These are phyloP conservation scores for Discoglossus pictus DNA, from an alignment of 2,797 vertebrate species.

Conservation along the genomic window DNA sequence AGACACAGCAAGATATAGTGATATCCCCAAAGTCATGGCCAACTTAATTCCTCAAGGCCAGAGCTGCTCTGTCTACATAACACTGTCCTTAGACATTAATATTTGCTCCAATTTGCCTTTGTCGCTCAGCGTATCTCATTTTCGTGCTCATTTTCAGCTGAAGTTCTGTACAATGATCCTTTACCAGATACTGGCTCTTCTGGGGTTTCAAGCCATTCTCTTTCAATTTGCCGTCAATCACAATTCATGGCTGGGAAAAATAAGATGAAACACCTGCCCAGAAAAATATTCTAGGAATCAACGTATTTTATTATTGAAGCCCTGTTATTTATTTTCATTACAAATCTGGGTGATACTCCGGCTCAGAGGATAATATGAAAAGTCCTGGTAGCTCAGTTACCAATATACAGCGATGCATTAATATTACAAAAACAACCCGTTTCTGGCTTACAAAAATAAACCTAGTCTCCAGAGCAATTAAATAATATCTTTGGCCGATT, in stretches of 20 bases:
- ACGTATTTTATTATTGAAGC: constrained; percentile 24
- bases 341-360: constrained; percentile 45
- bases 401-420: constrained; percentile 51
- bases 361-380: constrained; percentile 38
- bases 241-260: constrained; percentile 18
- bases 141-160: too few relatives aligned
- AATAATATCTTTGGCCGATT: constrained; percentile 50
- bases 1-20: too few relatives aligned
- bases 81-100: too few relatives aligned
- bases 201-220: constrained; percentile 3
- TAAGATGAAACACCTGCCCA: constrained; percentile 52
- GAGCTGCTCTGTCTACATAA: too few relatives aligned
- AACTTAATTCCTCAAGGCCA: too few relatives aligned
- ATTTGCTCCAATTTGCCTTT: too few relatives aligned
- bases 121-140: too few relatives aligned
- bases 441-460: constrained; percentile 52
- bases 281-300: constrained; percentile 48
- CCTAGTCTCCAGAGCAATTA: constrained; percentile 49
- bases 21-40: too few relatives aligned
- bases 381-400: constrained; percentile 42
- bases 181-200: neutral
- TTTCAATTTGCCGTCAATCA: constrained; percentile 29
- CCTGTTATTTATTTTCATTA: constrained; percentile 52
- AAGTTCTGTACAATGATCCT: neutral
- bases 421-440: constrained; percentile 50